Evolutionary conservation across 2,113 vertebrate genomes (phyloP), one percentile per base, ranked within the genome.

Genomic region (Caracal caracal): DNA sequence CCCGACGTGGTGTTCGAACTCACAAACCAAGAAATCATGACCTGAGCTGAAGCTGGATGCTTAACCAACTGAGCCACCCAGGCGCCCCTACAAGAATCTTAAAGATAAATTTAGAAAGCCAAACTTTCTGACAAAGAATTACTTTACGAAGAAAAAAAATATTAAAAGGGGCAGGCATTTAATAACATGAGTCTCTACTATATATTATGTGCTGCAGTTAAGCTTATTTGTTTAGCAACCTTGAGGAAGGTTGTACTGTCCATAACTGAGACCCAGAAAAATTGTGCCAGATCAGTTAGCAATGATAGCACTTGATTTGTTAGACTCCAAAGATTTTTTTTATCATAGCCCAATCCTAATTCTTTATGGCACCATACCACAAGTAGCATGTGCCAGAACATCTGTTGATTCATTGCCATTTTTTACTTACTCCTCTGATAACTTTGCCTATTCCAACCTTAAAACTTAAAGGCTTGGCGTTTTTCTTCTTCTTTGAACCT

Each of bases 401-500:
- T 66, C 63, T 63, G 63, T 4, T 9, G 47, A 96, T 40, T 85
- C 33, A 93, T 2, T 73, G 68, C 17, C 59, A 95, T 78, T 96
- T 70, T 96, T 89, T 88, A 99, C 99, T 99, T 98, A 99, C 99
- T 56, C 99, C 99, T 99, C 99, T 98, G 98, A 99, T 99, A 95
- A 99, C 99, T 99, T 98, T 99, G 66, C 99, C 99, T 95, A 99
- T 0, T 1, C 99, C 99, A 3, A 99, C 99, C 98, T 99, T 99
- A 98, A 99, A 99, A 97, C 98, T 99, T 97, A 99, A 97, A 6
- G 99, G 99, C 81, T 99, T 99, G 35, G 99, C 85, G 93, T 99
- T 99, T 97, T 99, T 99, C 94, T 99, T 99, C 99, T 99, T 99
- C 98, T 99, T 99, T 35, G 99, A 98, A 82, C 97, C 99, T 99